phyloP scores from a whole-genome alignment of 2,888 invertebrate species.

The Polyommatus icarus region DNA sequence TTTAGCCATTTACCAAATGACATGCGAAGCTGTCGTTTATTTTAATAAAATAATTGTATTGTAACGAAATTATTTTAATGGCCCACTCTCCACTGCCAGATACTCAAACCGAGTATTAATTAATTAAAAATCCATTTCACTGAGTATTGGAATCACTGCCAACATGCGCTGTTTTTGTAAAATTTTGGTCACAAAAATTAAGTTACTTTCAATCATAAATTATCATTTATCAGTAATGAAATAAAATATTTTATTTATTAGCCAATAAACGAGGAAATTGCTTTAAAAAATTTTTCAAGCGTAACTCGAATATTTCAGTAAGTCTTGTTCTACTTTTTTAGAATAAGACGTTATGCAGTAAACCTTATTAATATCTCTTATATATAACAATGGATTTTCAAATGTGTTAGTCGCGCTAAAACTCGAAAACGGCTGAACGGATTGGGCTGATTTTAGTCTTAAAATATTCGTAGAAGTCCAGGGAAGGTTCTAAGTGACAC shows the following conservation, averaged over 20 bases:
- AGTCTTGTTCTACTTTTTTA: no score
- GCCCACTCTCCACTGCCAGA: not conserved
- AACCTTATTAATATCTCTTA: no score
- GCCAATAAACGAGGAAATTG: not conserved
- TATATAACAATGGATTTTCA: no score
- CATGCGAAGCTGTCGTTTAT: not conserved
- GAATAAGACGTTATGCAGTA: no score
- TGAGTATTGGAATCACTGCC: not conserved
- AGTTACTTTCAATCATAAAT: not conserved
- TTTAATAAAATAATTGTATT: not conserved
- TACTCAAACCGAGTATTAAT: slow-evolving; percentile 7
- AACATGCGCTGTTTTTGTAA: slow-evolving; percentile 5
- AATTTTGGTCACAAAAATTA: not conserved
- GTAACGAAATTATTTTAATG: slow-evolving; percentile 11
- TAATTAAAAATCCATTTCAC: slow-evolving; percentile 18
- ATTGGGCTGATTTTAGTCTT: no score
- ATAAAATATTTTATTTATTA: not conserved
- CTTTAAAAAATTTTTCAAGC: not conserved
- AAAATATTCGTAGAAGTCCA: no score
- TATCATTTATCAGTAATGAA: not conserved
- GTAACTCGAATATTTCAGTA: no score
- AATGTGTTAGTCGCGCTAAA: no score
- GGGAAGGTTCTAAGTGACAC: no score
- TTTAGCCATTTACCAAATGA: not conserved
- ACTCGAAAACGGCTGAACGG: no score